Evolutionary conservation across 2,888 invertebrate species (phyloP).

Genomic region (Dolichomitus sp.): DNA sequence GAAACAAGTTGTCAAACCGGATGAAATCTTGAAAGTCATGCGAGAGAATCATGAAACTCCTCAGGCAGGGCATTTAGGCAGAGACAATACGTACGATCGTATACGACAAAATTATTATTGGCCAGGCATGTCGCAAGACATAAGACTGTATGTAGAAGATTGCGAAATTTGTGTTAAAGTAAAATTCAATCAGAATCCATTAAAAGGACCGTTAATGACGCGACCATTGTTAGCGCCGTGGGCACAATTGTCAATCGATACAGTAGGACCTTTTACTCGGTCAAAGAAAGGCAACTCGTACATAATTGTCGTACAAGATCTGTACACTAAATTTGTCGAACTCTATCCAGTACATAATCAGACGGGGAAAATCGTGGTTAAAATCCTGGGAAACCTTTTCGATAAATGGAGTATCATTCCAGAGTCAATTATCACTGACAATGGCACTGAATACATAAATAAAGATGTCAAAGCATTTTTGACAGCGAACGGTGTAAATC

Average conservation of each 20-base stretch:
- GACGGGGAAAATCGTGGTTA: slow-evolving; percentile 34
- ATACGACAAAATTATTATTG: slow-evolving; percentile 44
- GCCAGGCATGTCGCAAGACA: no score
- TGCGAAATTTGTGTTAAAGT: no score
- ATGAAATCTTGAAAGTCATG: slow-evolving; percentile 24
- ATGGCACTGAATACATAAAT: slow-evolving; percentile 57
- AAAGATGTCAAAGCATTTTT: slow-evolving; percentile 51
- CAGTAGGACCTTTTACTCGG: no score
- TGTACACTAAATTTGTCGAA: no score
- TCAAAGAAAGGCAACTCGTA: no score
- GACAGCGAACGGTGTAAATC: neutral
- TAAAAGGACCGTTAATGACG: slow-evolving; percentile 31
- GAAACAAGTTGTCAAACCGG: slow-evolving; percentile 47
- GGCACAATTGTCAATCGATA: slow-evolving; percentile 46
- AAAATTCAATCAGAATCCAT: no score
- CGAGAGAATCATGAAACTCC: slow-evolving; percentile 56
- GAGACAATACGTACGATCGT: slow-evolving; percentile 56
- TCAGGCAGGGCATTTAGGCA: slow-evolving; percentile 53
- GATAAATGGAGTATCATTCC: slow-evolving; percentile 43
- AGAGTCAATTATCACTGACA: slow-evolving; percentile 53
- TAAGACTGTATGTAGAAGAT: no score
- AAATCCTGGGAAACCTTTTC: slow-evolving; percentile 15
- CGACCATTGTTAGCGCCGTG: slow-evolving; percentile 46
- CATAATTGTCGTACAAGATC: no score
- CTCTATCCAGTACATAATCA: slow-evolving; percentile 27